Evolutionary conservation across 2,797 vertebrate species (phyloP).

Genomic region (Sebastes wilsoni): DNA sequence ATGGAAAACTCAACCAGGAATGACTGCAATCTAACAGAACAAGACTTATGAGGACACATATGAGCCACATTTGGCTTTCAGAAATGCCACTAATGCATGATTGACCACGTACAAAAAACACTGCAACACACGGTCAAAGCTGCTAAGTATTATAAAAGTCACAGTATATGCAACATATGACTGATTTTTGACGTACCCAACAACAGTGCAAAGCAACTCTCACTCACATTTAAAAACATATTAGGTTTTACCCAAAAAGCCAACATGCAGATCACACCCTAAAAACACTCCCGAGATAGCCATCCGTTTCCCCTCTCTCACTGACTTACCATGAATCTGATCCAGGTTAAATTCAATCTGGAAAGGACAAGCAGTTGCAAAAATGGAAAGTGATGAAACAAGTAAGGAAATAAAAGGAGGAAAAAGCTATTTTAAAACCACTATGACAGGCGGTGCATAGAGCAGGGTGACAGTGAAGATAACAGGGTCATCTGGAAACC

Average conservation of each 20-base stretch:
- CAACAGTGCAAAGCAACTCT: conserved; percentile 38
- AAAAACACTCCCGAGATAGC: conserved; percentile 44
- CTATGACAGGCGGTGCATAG: conserved; percentile 44
- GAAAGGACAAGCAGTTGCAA: conserved; percentile 78
- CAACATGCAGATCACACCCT: conserved; percentile 75
- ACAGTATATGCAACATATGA: not conserved
- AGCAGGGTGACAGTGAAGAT: conserved; percentile 57
- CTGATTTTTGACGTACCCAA: conserved; percentile 28
- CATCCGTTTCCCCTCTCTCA: conserved; percentile 27
- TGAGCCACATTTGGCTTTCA: conserved; percentile 6
- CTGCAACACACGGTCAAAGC: conserved; percentile 48
- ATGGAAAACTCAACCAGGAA: conserved; percentile 37
- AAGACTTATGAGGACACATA: conserved; percentile 16
- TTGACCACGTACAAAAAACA: conserved; percentile 41
- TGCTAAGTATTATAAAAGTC: conserved; percentile 15
- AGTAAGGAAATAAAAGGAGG: conserved; percentile 55
- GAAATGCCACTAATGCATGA: conserved; percentile 13
- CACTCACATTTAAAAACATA: conserved; percentile 27
- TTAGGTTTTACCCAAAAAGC: conserved; percentile 16
- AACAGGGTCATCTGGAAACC: conserved; percentile 50
- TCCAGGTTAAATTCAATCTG: conserved; percentile 94
- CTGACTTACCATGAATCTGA: conserved; percentile 91
- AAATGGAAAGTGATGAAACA: conserved; percentile 74
- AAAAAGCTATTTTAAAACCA: conserved; percentile 31
- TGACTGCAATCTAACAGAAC: conserved; percentile 9